Base-by-base conservation (phyloP, 1,140 invertebrate species). In the Hetaerina americana region DNA sequence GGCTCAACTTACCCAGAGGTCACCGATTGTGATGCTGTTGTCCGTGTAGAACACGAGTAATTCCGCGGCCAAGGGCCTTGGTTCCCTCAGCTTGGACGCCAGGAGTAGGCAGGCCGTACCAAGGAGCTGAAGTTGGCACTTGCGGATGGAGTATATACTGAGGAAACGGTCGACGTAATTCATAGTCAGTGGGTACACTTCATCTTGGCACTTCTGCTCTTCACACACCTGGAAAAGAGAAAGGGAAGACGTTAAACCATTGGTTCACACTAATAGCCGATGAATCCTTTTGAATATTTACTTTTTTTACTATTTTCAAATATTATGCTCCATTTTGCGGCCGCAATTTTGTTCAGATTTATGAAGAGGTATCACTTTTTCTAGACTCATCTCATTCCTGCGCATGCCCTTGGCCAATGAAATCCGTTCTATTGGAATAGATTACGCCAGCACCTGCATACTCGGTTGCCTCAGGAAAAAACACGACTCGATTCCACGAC, bases 111-210 rank as follows among this genome's bases (percentile, higher is more conserved):
- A 96, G 18, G 90, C 90, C 0, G 93, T 90, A 27, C 92, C 95
- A 75, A 97, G 82, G 24, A 96, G 86, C 84, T 98, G 95, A 29
- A 98, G 85, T 77, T 94, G 91, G 70, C 85, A 89, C 81, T 93
- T 93, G 73, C 87, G 85, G 75, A 93, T 89, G 22, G 89, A 87
- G 78, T 89, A 90, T 66, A 88, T 87, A 75, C 88, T 90, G 75
- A 98, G 83, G 84, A 96, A 96, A 78, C 95, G 87, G 83, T 98
- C 94, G 84, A 98, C 82, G 82, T 94, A 96, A 79, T 94, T 95
- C 80, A 96, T 89, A 26, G 95, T 91, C 76, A 97, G 82, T 5
- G 91, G 87, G 79, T 96, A 96, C 24, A 97, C 93, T 78, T 95
- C 93, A 76, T 95, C 93, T 81, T 95, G 92, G 76, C 92, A 93